Base-by-base conservation (phyloP, 2,797 vertebrate genomes). In the Dicrostonyx torquatus region DNA sequence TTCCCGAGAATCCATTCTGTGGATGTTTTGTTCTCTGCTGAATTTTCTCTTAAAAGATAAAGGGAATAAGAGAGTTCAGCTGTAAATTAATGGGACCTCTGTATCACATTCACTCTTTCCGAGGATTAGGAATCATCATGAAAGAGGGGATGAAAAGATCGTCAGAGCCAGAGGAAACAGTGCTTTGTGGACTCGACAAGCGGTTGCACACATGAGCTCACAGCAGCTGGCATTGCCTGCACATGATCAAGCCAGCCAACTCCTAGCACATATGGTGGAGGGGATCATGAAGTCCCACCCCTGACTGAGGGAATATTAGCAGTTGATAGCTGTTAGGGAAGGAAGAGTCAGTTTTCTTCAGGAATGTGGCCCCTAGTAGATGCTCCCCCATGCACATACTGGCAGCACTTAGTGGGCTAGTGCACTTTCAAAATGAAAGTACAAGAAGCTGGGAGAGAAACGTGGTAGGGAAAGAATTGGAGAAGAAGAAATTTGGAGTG, bases 21-120 rank as follows among this genome's bases (percentile, higher is more conserved):
- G 43, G 29, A 55, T 82, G 26, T 64, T 94, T 43, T 90, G 11
- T 93, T 34, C 26, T 90, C 22, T 88, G 22, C 24, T 93, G 31
- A 45, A 55, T 79, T 86, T 95, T 92, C 77, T 24, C 60, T 78
- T 86, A 78, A 24, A 53, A 88, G 87, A 92, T 85, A 73, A 53
- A 85, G 14, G 40, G 22, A 86, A 18, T 55, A 70, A 70, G n/a
- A 72, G 6, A 29, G n/a, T 14, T 86, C 66, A 40, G 48, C 48
- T 70, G n/a, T 86, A 72, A 72, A 66, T 84, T n/a, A 84, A 40
- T 86, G 48, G 66, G 48, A 29, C 66, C 22, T 40, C 22, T 86
- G 24, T 70, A 55, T 37, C 66, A 55, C n/a, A 29, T 26, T 26
- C 22, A 5, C 64, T 86, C 34, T 86, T 86, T 70, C n/a, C 45